Evolutionary conservation across 2,797 vertebrate genomes (phyloP).

Genomic region (Dallia pectoralis): DNA sequence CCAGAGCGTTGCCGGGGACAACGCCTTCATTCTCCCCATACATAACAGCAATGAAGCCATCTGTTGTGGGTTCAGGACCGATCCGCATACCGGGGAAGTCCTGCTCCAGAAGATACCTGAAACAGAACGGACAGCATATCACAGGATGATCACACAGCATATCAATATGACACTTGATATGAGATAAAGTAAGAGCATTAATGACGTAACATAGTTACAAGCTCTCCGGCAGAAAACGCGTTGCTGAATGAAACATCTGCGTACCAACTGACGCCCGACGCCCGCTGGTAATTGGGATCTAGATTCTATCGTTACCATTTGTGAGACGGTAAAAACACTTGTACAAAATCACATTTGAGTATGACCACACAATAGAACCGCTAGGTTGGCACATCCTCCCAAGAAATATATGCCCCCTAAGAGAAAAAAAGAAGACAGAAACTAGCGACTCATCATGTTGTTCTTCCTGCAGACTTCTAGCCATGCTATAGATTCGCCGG

Average conservation of each 20-base stretch:
- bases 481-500: background rate
- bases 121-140: background rate
- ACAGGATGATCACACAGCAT: background rate
- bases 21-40: conserved; percentile 88
- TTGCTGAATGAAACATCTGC: conserved; percentile 1
- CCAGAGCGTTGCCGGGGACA: conserved; percentile 91
- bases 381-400: background rate
- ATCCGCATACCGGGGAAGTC: conserved; percentile 98
- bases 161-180: background rate
- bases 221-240: background rate
- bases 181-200: background rate
- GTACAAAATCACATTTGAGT: background rate
- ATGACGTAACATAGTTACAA: conserved; percentile 2
- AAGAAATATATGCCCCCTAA: conserved; percentile 15
- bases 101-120: conserved; percentile 91
- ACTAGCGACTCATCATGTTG: background rate
- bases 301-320: background rate
- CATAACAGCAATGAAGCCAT: conserved; percentile 98
- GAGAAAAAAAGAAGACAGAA: background rate
- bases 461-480: conserved; percentile 1
- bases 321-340: background rate
- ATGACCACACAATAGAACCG: background rate
- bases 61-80: conserved; percentile 94
- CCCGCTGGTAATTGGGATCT: background rate
- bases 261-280: background rate